Evolutionary conservation across 2,888 invertebrate genomes (phyloP).

Genomic region (Notocelia uddmanniana): DNA sequence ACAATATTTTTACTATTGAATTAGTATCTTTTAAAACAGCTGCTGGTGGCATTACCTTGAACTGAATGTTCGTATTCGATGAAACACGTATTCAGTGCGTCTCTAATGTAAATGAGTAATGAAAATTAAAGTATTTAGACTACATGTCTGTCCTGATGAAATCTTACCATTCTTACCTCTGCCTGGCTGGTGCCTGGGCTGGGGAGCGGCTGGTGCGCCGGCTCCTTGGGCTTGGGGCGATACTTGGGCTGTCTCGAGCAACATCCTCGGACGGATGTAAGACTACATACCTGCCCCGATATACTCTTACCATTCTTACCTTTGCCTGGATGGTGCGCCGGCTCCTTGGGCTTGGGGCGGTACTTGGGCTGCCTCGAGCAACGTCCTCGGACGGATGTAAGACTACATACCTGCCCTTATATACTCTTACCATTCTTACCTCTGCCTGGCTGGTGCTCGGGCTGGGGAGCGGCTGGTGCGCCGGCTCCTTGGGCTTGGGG

Average conservation of each 20-base stretch:
- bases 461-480: slow-evolving; percentile 34
- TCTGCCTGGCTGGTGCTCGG: slow-evolving; percentile 1
- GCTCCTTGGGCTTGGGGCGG: neutral
- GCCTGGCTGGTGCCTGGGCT: neutral
- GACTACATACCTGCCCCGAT: no score
- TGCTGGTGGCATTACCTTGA: no score
- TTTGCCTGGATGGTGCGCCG: neutral
- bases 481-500: slow-evolving; percentile 65
- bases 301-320: no score
- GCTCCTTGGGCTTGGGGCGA: no score
- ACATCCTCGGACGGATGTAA: no score
- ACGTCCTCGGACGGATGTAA: neutral
- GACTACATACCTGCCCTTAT: neutral
- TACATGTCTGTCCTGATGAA: neutral
- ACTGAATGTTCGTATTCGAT: no score
- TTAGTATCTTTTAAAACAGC: no score
- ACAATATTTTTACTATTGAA: no score
- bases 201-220: neutral
- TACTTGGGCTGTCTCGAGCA: no score
- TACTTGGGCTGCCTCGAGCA: neutral
- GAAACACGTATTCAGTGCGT: no score
- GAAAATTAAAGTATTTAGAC: no score
- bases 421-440: slow-evolving; percentile 10
- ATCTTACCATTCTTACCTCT: slow-evolving; percentile 16
- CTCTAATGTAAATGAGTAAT: no score